phyloP scores from a whole-genome alignment of 2,888 invertebrate species.

The Leucania comma region DNA sequence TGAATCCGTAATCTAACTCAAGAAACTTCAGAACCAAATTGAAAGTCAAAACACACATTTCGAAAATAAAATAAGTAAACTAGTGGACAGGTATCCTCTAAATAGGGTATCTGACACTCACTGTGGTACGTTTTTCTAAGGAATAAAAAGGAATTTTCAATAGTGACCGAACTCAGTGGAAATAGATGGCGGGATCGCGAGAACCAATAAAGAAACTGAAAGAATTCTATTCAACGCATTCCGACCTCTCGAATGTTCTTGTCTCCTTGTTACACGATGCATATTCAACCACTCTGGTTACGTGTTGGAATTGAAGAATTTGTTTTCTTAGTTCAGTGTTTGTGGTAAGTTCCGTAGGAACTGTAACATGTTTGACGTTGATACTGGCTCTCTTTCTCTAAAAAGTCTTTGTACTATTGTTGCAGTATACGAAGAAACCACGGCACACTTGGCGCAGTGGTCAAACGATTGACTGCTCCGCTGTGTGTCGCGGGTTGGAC shows the following conservation, averaged over 20 bases:
- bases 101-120: conserved; percentile 46
- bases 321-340: conserved; percentile 47
- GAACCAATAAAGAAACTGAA: conserved; percentile 76
- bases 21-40: conserved; percentile 17
- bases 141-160: conserved; percentile 66
- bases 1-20: conserved; percentile 13
- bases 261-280: conserved; percentile 69
- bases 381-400: neutral
- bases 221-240: conserved; percentile 80
- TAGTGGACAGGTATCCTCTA: conserved; percentile 49
- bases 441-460: too few relatives aligned
- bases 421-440: too few relatives aligned
- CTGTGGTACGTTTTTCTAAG: conserved; percentile 47
- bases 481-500: too few relatives aligned
- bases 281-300: conserved; percentile 63
- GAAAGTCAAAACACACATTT: conserved; percentile 30
- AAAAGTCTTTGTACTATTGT: neutral
- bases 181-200: conserved; percentile 59
- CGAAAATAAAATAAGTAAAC: conserved; percentile 36
- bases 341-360: conserved; percentile 14
- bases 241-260: conserved; percentile 68
- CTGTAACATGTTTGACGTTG: conserved; percentile 10
- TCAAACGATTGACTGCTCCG: too few relatives aligned
- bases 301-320: conserved; percentile 56
- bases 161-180: conserved; percentile 58